Base-by-base conservation (phyloP, 2,797 vertebrate species). In the Lemur catta region DNA sequence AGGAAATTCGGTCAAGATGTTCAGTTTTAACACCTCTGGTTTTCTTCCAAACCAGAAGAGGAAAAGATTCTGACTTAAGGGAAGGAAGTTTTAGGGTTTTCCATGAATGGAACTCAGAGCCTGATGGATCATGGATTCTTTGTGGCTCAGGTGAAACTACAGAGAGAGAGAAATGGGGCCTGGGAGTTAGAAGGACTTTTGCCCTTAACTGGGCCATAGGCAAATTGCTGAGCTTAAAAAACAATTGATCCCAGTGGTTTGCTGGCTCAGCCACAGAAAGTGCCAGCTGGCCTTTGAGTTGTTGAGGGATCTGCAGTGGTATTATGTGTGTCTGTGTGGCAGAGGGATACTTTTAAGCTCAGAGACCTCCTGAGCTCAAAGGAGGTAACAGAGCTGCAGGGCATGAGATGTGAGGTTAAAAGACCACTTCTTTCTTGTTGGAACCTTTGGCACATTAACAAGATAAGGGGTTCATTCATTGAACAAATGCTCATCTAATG, bases 1-100 rank as follows among this genome's bases (percentile, higher is more conserved):
- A 97, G 97, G 95, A 98, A 97, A 98, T 97, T 96, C 30, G 35
- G 95, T 97, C 97, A 98, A 97, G 97, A 97, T 97, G 97, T 98
- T 97, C 1, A 0, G 57, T 85, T 97, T 97, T 97, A 95, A 87
- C 96, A 96, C 94, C 95, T 91, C 92, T 97, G 97, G 89, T 89
- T 93, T 87, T 81, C 94, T 97, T 96, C 97, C 97, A 97, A 67
- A 92, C 89, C 61, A 69, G 76, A 97, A 93, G 84, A 96, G 95
- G 96, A 91, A 96, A 93, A 82, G 86, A 94, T 71, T 93, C 82
- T 95, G 89, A 84, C 35, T 90, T 74, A 69, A 87, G 87, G 79
- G 65, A 76, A 95, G 96, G 80, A 94, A 91, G 72, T 89, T 81
- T 96, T 59, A 93, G 94, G 69, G 10, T 79, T 96, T 97, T 94